These are phyloP conservation scores for Xyliphius kryptos DNA, from an alignment of 2,113 vertebrate genomes.

Conservation along the genomic window DNA sequence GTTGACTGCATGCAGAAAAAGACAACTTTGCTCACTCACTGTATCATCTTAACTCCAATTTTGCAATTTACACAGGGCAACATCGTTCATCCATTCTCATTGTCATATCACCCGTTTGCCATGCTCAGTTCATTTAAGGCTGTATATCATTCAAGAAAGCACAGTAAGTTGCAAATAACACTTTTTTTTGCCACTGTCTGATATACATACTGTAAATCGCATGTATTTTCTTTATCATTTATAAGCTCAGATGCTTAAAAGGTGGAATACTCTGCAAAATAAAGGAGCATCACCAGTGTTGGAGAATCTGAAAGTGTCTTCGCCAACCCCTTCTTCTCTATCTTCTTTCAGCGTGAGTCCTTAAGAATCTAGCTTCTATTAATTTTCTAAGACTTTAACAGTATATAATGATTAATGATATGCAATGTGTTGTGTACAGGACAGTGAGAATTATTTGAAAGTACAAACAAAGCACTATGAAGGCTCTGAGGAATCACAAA, in stretches of 20 bases:
- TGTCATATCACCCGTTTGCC: constrained; percentile 76
- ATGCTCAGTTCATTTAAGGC: constrained; percentile 76
- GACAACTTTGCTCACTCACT: background rate
- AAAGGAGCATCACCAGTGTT: constrained; percentile 18
- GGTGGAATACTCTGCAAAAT: constrained; percentile 51
- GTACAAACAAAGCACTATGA: constrained; percentile 45
- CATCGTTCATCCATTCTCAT: constrained; percentile 60
- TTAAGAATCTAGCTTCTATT: too few relatives aligned
- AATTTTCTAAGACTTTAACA: too few relatives aligned
- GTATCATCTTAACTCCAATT: background rate
- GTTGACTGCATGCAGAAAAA: too few relatives aligned
- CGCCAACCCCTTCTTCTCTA: constrained; percentile 41
- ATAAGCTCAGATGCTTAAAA: constrained; percentile 55
- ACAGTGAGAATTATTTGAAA: constrained; percentile 34
- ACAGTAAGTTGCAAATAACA: constrained; percentile 69
- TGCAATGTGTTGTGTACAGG: constrained; percentile 50
- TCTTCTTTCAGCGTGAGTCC: constrained; percentile 56
- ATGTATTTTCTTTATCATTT: background rate
- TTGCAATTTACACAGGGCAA: constrained; percentile 42
- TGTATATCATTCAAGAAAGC: constrained; percentile 62
- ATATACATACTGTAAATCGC: background rate
- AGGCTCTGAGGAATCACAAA: constrained; percentile 53
- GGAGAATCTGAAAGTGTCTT: constrained; percentile 9
- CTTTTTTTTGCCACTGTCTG: too few relatives aligned
- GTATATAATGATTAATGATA: constrained; percentile 30